Evolutionary conservation across 2,888 invertebrate species (phyloP).

Genomic region (Thelaira solivaga): DNA sequence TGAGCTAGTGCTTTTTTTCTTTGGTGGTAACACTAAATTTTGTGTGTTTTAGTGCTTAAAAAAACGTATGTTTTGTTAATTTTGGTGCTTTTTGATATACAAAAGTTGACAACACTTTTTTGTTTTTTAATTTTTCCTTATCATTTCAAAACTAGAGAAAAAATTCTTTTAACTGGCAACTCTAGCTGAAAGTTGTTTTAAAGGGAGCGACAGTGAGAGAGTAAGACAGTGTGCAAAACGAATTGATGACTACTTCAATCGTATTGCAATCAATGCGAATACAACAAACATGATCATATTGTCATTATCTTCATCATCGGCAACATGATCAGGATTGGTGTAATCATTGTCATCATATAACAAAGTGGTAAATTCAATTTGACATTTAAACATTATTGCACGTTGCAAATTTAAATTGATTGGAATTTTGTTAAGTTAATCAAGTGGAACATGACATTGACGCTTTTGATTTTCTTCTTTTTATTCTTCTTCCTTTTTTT

Average conservation of each 20-base stretch:
- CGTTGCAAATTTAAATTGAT: slow-evolving; percentile 67
- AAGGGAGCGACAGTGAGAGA: background rate
- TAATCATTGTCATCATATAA: slow-evolving; percentile 39
- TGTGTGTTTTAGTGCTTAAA: too few relatives aligned
- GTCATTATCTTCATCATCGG: slow-evolving; percentile 38
- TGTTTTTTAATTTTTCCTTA: too few relatives aligned
- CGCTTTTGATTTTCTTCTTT: slow-evolving; percentile 42
- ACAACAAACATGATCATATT: slow-evolving; percentile 41
- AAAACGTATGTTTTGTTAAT: too few relatives aligned
- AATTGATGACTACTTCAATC: slow-evolving; percentile 62
- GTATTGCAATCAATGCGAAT: slow-evolving; percentile 48
- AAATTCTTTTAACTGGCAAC: too few relatives aligned
- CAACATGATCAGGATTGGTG: slow-evolving; percentile 28
- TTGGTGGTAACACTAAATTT: too few relatives aligned
- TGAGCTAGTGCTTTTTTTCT: too few relatives aligned
- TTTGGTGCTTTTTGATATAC: too few relatives aligned
- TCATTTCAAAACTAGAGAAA: too few relatives aligned
- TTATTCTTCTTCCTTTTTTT: too few relatives aligned
- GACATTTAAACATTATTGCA: slow-evolving; percentile 64
- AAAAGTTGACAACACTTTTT: too few relatives aligned
- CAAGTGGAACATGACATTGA: slow-evolving; percentile 64
- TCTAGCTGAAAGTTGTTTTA: too few relatives aligned
- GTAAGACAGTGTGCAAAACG: slow-evolving; percentile 30
- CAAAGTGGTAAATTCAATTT: slow-evolving; percentile 62
- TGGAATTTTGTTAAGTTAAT: slow-evolving; percentile 67